Conservation (phyloP, 2,888 invertebrate species). For the Ormyrus nitidulus region DNA sequence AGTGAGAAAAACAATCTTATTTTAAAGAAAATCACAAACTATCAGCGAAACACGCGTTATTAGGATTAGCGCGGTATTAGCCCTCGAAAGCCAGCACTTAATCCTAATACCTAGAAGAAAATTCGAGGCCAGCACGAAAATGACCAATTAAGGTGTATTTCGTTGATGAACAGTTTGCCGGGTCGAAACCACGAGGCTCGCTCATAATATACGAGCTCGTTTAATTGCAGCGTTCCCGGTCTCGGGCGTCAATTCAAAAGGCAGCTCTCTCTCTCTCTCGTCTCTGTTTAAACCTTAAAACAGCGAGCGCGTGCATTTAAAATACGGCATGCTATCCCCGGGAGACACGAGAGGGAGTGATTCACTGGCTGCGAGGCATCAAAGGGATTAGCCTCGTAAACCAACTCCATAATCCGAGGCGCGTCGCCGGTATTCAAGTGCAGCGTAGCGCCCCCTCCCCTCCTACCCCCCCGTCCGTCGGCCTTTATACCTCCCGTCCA, state of each 20-base stretch:
- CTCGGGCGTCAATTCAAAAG: too few relatives aligned
- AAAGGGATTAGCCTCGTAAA: conserved; percentile 62
- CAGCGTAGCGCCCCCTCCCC: not conserved
- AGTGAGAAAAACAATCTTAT: too few relatives aligned
- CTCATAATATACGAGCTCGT: not conserved
- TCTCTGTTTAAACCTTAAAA: not conserved
- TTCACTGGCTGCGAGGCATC: conserved; percentile 60
- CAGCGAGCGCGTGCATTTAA: not conserved
- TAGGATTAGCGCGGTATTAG: too few relatives aligned
- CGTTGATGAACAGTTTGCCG: conserved; percentile 9
- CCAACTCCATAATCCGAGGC: conserved; percentile 59
- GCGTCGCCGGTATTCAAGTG: conserved; percentile 28
- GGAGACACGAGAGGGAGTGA: conserved; percentile 42
- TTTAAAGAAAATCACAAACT: too few relatives aligned
- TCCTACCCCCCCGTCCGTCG: not conserved
- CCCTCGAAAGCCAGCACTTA: too few relatives aligned
- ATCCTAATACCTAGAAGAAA: not conserved
- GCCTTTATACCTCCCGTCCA: conserved; percentile 26
- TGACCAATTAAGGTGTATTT: conserved; percentile 11
- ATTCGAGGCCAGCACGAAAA: not conserved
- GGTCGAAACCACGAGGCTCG: not conserved
- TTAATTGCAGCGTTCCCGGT: too few relatives aligned
- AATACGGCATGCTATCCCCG: not conserved
- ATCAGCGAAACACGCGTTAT: too few relatives aligned
- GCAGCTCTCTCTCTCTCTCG: too few relatives aligned